Conservation (phyloP, 2,888 invertebrate genomes). For the Harpagoxenus sublaevis region DNA sequence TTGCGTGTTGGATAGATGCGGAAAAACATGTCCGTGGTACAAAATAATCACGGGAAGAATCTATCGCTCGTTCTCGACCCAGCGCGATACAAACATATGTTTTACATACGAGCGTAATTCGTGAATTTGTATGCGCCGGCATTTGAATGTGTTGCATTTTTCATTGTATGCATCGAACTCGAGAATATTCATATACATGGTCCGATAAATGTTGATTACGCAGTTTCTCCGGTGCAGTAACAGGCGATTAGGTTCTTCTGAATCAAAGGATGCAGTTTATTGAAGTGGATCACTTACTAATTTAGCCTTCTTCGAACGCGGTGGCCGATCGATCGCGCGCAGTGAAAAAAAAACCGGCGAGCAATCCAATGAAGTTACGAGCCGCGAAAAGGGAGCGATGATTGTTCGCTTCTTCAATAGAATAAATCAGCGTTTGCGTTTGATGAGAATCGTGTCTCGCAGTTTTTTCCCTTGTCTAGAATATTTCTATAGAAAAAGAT, state of each 20-base stretch:
- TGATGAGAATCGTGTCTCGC: neutral
- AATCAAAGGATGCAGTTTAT: neutral
- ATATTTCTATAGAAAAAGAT: neutral
- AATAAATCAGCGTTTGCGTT: slow-evolving; percentile 12
- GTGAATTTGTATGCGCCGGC: neutral
- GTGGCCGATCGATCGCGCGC: neutral
- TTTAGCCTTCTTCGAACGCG: neutral
- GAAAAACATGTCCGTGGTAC: slow-evolving; percentile 4
- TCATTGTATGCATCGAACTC: neutral
- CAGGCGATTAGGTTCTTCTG: neutral
- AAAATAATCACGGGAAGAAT: slow-evolving; percentile 34
- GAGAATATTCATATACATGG: neutral
- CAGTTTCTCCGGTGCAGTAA: neutral
- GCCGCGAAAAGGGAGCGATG: neutral
- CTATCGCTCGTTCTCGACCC: neutral
- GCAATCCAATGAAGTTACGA: neutral
- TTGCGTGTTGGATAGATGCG: neutral
- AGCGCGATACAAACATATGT: neutral
- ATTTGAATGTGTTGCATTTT: slow-evolving; percentile 38
- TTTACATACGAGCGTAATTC: slow-evolving; percentile 20
- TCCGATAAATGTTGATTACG: neutral
- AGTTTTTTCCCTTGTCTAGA: neutral
- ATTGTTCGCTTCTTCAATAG: slow-evolving; percentile 1
- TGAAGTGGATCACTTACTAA: neutral
- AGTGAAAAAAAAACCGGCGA: neutral